These are phyloP conservation scores for Aporophyla lueneburgensis DNA, from an alignment of 2,888 invertebrate genomes.

Conservation along the genomic window DNA sequence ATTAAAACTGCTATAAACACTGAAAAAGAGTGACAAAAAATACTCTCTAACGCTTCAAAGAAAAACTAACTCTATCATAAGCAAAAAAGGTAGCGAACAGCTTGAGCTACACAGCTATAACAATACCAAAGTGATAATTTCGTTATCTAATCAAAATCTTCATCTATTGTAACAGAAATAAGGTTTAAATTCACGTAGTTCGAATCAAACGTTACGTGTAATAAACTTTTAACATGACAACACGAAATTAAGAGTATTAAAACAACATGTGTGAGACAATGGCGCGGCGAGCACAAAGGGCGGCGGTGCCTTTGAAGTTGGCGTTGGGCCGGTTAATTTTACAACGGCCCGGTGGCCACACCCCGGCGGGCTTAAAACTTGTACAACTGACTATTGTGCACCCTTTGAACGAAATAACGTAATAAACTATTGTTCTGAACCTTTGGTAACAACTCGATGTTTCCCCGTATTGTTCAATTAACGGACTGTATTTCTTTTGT, in stretches of 20 bases:
- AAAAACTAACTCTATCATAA: constrained; percentile 35
- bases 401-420: constrained; percentile 52
- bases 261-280: constrained; percentile 88
- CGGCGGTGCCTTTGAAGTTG: constrained; percentile 84
- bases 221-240: constrained; percentile 89
- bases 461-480: constrained; percentile 49
- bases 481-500: constrained; percentile 32
- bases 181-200: constrained; percentile 63
- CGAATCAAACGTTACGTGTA: constrained; percentile 63
- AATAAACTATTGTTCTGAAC: constrained; percentile 48
- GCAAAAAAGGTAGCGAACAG: not conserved
- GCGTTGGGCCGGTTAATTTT: constrained; percentile 81
- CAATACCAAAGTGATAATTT: constrained; percentile 41
- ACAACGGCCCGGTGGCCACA: constrained; percentile 77
- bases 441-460: constrained; percentile 27
- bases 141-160: constrained; percentile 25
- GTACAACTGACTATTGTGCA: constrained; percentile 67
- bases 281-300: constrained; percentile 83
- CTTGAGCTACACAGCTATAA: not conserved
- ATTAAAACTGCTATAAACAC: constrained; percentile 72
- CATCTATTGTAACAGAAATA: constrained; percentile 55
- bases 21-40: constrained; percentile 64
- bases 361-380: constrained; percentile 51
- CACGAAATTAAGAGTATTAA: constrained; percentile 87
- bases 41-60: constrained; percentile 2